Conservation (phyloP, 2,797 vertebrate genomes). For the Pipistrellus kuhlii region DNA sequence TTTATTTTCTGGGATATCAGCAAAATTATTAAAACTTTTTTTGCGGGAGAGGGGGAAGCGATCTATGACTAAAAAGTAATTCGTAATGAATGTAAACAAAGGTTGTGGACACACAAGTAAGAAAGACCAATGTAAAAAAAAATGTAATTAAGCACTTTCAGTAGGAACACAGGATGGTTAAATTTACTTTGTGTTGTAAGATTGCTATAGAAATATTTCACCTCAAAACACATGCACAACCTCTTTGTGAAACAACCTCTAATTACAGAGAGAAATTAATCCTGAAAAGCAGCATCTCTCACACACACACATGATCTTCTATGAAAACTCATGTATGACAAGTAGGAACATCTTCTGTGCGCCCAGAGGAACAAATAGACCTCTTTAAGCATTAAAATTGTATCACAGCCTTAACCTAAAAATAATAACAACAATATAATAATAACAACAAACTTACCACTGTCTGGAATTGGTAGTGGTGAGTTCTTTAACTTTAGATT, state of each 20-base stretch:
- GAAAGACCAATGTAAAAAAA: neutral
- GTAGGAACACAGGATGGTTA: neutral
- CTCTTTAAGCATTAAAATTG: neutral
- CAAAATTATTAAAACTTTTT: neutral
- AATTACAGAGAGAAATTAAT: neutral
- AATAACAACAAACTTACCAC: constrained; percentile 65
- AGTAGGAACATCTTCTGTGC: neutral
- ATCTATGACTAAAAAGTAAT: neutral
- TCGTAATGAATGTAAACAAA: neutral
- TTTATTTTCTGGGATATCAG: neutral
- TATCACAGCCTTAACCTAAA: neutral
- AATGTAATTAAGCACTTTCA: neutral
- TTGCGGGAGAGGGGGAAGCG: neutral
- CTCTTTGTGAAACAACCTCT: neutral
- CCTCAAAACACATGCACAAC: neutral
- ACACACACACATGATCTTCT: neutral
- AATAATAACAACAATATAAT: neutral
- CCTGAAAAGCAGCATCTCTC: neutral
- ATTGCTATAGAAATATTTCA: neutral
- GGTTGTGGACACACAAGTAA: neutral
- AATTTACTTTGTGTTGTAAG: neutral
- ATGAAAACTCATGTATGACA: neutral
- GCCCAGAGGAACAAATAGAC: neutral
- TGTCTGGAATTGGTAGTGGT: neutral
- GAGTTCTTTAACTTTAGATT: constrained; percentile 77